These are phyloP conservation scores for Quadriops clusia DNA, from an alignment of 2,888 invertebrate genomes.

Conservation along the genomic window DNA sequence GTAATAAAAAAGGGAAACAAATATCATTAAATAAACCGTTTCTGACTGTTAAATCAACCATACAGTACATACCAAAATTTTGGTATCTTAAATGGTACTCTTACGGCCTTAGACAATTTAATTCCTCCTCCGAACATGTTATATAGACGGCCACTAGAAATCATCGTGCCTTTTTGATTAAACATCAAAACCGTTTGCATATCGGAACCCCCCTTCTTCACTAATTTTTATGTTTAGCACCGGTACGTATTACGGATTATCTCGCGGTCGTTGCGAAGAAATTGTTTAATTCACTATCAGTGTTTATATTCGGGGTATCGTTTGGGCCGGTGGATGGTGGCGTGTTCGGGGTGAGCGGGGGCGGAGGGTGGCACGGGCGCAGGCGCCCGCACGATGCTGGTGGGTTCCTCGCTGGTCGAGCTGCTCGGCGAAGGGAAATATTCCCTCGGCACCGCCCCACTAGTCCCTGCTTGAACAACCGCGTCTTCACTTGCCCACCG, in stretches of 20 bases:
- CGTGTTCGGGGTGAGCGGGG: slow-evolving; percentile 35
- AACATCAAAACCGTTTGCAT: neutral
- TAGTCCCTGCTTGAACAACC: slow-evolving; percentile 37
- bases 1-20: too few species aligned
- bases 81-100: too few species aligned
- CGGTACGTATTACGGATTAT: slow-evolving; percentile 3
- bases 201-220: slow-evolving; percentile 4
- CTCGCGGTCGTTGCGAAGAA: slow-evolving; percentile 20
- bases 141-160: too few species aligned
- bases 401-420: slow-evolving; percentile 42
- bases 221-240: slow-evolving; percentile 3
- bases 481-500: slow-evolving; percentile 86
- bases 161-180: too few species aligned
- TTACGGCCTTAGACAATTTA: too few species aligned
- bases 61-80: too few species aligned
- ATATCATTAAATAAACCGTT: too few species aligned
- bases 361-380: slow-evolving; percentile 35
- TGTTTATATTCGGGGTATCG: slow-evolving; percentile 67
- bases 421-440: slow-evolving; percentile 47
- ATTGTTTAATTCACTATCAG: slow-evolving; percentile 45
- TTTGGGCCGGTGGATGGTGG: slow-evolving; percentile 45
- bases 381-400: slow-evolving; percentile 42
- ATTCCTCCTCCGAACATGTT: too few species aligned
- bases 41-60: too few species aligned
- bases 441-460: slow-evolving; percentile 41